A percentile compares a stretch with the other conserved stretches of the same genome.
phyloP scores from a whole-genome alignment of 2,888 invertebrate species.

The Thecocarcelia acutangulata region DNA sequence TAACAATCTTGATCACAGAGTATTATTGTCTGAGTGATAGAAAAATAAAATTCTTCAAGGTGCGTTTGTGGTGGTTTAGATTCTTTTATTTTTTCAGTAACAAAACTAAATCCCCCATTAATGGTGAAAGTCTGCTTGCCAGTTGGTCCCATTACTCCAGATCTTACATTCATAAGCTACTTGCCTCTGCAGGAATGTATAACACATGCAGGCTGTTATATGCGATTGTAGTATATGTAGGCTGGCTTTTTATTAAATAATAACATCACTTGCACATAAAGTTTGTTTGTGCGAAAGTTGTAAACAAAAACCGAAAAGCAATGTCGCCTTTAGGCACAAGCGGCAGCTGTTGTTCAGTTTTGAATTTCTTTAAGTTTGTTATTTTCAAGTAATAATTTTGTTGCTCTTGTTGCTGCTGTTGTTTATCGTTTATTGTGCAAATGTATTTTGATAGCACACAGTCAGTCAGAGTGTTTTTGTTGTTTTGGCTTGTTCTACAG shows the following conservation, averaged over 20 bases:
- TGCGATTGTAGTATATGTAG: neutral
- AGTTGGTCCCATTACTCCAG: too few relatives aligned
- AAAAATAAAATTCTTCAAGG: too few relatives aligned
- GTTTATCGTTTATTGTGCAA: slow-evolving; percentile 46
- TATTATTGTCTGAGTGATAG: too few relatives aligned
- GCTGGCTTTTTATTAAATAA: slow-evolving; percentile 8
- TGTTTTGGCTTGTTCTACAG: slow-evolving; percentile 1
- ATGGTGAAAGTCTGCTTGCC: too few relatives aligned
- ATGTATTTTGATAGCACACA: slow-evolving; percentile 28
- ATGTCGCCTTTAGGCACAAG: slow-evolving; percentile 69
- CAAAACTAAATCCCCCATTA: too few relatives aligned
- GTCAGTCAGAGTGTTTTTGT: slow-evolving; percentile 18
- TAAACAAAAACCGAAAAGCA: slow-evolving; percentile 64
- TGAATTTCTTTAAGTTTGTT: slow-evolving; percentile 65
- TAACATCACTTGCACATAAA: neutral
- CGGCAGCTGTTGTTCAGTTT: slow-evolving; percentile 71
- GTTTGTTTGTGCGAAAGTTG: slow-evolving; percentile 2
- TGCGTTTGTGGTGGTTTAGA: too few relatives aligned
- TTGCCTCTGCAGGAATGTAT: too few relatives aligned
- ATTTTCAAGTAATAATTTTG: slow-evolving; percentile 22
- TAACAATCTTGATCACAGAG: too few relatives aligned
- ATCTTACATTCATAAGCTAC: too few relatives aligned
- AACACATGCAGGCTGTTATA: too few relatives aligned
- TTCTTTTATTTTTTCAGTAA: too few relatives aligned
- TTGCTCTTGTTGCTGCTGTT: slow-evolving; percentile 35